Evolutionary conservation across 2,113 vertebrate genomes (phyloP), one percentile per base, ranked within the genome.

Genomic region (Oxyruncus cristatus): DNA sequence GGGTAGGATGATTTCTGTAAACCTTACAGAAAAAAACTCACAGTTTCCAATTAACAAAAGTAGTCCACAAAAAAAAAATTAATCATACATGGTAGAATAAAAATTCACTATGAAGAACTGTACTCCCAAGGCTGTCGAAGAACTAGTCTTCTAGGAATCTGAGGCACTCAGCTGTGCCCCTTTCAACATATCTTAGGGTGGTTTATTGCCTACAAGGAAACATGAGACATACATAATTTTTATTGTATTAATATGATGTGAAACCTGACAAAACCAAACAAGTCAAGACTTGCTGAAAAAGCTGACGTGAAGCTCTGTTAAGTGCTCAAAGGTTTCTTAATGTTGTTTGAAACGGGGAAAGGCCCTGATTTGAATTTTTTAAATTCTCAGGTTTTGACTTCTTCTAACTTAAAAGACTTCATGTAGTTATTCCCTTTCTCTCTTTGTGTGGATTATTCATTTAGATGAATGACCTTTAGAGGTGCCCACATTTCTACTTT

Each of bases 171-270:
- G 66, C 30, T 75, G 58, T 85, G 94, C 92, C 82, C 88, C 85
- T 87, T 97, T 94, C 79, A 78, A 78, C 50, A 6, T 74, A 81
- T 55, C 72, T 93, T 71, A 92, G 85, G 78, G 89, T 89, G 70
- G 41, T 94, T 97, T 98, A 97, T 89, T 98, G 96, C 95, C 94
- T 87, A 95, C 73, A 89, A 95, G 55, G 83, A 97, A 97, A 68
- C 49, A 88, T 22, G 52, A 93, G 55, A 88, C 93, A 77, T n/a
- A 95, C 39, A 42, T 72, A 23, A 87, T 65, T 92, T 93, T 95
- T 89, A 73, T 23, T 62, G 35, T 70, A 92, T 78, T 88, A 88
- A 92, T 10, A 62, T 9, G 73, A 77, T 92, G 49, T 59, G 86
- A 97, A 89, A 94, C 80, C 73, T 92, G 90, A 94, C 88, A 91